Conservation (phyloP, 2,888 invertebrate species). For the Dioctria rufipes region DNA sequence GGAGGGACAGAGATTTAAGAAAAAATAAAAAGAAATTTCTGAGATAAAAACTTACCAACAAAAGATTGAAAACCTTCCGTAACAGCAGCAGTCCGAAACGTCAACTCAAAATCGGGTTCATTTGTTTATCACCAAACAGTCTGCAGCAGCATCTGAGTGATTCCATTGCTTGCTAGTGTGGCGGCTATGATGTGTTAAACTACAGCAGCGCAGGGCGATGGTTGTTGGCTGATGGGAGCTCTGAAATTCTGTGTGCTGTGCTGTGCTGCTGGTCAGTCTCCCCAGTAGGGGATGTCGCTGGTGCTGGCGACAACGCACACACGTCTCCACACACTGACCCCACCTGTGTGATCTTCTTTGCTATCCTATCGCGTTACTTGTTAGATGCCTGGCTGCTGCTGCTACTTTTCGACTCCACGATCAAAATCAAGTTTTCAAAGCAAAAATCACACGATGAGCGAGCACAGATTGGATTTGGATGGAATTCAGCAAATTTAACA, state of each 20-base stretch:
- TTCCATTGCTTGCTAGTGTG: constrained; percentile 6
- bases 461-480: constrained; percentile 42
- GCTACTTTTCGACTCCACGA: constrained; percentile 2
- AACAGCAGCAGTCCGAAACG: constrained; percentile 30
- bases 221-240: neutral
- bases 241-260: neutral
- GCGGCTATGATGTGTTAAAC: no score
- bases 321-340: no score
- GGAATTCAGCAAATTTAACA: constrained; percentile 42
- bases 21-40: constrained; percentile 14
- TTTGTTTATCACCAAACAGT: constrained; percentile 55
- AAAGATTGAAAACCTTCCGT: constrained; percentile 32
- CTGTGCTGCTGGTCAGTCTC: neutral
- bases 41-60: constrained; percentile 36
- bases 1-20: neutral
- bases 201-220: neutral
- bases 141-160: constrained; percentile 47
- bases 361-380: no score
- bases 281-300: no score
- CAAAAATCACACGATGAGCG: constrained; percentile 35
- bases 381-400: neutral
- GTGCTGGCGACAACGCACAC: neutral
- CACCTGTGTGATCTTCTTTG: no score
- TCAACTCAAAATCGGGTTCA: constrained; percentile 54
- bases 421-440: constrained; percentile 43